phyloP scores from a whole-genome alignment of 2,113 vertebrate species.

The Trematomus loennbergii region DNA sequence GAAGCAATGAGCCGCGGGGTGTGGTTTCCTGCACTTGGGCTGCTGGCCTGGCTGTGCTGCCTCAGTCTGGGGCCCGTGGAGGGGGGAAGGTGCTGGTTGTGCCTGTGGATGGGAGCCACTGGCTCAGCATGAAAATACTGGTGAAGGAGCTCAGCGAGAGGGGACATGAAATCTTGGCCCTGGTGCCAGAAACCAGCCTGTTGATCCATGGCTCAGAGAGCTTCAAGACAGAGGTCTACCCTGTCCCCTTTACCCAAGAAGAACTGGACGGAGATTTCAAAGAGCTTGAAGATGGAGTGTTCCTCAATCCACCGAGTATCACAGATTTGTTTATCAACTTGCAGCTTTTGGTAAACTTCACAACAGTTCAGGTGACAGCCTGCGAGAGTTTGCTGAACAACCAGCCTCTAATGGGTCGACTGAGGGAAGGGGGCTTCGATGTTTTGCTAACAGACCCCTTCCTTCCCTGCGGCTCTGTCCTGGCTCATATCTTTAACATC shows the following conservation, averaged over 20 bases:
- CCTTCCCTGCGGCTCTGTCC: conserved; percentile 86
- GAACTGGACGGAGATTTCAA: conserved; percentile 52
- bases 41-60: too few relatives aligned
- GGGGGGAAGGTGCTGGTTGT: too few relatives aligned
- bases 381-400: conserved; percentile 81
- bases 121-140: too few relatives aligned
- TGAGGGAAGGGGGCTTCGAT: conserved; percentile 83
- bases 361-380: conserved; percentile 61
- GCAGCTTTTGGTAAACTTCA: conserved; percentile 61
- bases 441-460: conserved; percentile 86
- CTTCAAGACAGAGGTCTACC: conserved; percentile 75
- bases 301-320: conserved; percentile 32
- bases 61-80: too few relatives aligned
- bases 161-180: too few relatives aligned
- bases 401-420: conserved; percentile 74
- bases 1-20: too few relatives aligned
- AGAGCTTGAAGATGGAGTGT: conserved; percentile 7
- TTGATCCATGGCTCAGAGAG: conserved; percentile 45
- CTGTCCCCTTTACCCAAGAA: conserved; percentile 70
- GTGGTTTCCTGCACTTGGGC: too few relatives aligned
- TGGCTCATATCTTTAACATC: conserved; percentile 84
- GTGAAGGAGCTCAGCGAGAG: too few relatives aligned
- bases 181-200: conserved; percentile 84
- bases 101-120: too few relatives aligned
- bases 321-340: too few relatives aligned